Evolutionary conservation across 2,113 vertebrate species (phyloP), one percentile per base, ranked within the genome.

Genomic region (Nyctibius bracteatus): DNA sequence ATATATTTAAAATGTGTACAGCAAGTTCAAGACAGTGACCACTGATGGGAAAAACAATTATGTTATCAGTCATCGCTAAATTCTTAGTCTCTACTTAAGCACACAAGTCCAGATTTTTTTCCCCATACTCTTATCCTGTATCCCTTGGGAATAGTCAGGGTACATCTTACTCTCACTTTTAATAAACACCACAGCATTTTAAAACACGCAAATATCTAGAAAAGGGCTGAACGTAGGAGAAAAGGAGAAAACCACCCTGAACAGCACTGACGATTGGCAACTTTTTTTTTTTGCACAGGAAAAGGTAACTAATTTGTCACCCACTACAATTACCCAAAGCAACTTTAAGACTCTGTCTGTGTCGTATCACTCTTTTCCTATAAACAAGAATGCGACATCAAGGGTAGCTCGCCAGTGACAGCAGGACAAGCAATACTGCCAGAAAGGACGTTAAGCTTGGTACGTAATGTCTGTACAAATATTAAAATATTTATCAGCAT

Each of bases 61-160:
- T 70, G 21, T 65, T 67, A 47, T 9, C 58, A n/a, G 6, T 39
- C 44, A 82, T 8, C 2, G 3, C 68, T 59, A 30, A 62, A 65
- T 54, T 57, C 52, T 78, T 63, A 44, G 18, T 58, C 44, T 81
- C 49, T 75, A 61, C 9, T 52, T 57, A 49, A 37, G 39, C 30
- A 58, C 19, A 3, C 4, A 35, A 78, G 13, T 19, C 28, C 57
- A 89, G 24, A 27, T 17, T n/a, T 20, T 47, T 52, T 71, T 23
- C 16, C 21, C 12, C 43, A 35, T 11, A 25, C 17, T 81, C 23
- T 58, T 62, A 51, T 4, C 22, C 49, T 0, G 0, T 41, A n/a
- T 15, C 13, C 37, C 41, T 41, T 33, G 18, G 2, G 2, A 93
- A 81, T 0, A 80, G 30, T 7, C 88, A 77, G 31, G 37, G 46